A percentile compares a stretch with the other conserved stretches of the same genome.
phyloP scores from a whole-genome alignment of 2,888 invertebrate species.

The Allolobophora icterica region DNA sequence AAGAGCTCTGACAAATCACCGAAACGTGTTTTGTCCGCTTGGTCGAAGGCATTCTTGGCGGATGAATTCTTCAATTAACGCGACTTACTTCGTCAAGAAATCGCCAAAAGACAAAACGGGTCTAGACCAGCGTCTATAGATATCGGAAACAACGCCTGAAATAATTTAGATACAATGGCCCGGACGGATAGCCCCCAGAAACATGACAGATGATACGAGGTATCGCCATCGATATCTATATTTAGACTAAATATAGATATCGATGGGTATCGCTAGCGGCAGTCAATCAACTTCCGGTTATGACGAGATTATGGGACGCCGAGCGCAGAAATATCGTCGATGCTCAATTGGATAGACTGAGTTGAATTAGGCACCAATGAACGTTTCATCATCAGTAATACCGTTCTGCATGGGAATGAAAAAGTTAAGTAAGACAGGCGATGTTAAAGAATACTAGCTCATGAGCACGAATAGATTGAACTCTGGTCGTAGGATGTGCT shows the following conservation, averaged over 20 bases:
- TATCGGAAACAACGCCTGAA: neutral
- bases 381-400: neutral
- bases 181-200: neutral
- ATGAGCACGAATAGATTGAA: too few relatives aligned
- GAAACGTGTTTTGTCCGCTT: neutral
- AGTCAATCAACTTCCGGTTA: neutral
- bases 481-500: too few relatives aligned
- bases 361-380: neutral
- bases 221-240: too few relatives aligned
- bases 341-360: neutral
- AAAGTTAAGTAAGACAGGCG: neutral
- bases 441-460: neutral
- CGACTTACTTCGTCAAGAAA: neutral
- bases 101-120: neutral
- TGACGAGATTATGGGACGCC: constrained; percentile 6
- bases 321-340: neutral
- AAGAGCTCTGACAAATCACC: neutral
- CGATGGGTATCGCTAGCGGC: too few relatives aligned
- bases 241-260: too few relatives aligned
- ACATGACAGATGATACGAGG: neutral
- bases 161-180: neutral
- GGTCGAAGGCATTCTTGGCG: neutral
- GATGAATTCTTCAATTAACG: neutral
- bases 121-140: neutral
- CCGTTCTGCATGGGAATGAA: neutral